phyloP scores from a whole-genome alignment of 2,888 invertebrate species.

The Uropetala carovei region DNA sequence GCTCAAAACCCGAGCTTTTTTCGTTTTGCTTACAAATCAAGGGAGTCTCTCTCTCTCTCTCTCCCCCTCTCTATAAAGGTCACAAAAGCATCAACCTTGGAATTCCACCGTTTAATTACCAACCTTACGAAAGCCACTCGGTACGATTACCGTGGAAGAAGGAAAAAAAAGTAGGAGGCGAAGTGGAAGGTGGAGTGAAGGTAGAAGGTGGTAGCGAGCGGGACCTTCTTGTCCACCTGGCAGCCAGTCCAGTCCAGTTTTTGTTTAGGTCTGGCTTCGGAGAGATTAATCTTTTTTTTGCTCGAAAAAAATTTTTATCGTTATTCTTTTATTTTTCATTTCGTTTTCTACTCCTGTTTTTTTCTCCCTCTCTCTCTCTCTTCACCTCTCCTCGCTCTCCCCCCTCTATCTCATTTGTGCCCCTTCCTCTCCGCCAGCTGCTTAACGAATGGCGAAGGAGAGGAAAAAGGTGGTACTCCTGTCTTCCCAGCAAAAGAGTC shows the following conservation, averaged over 20 bases:
- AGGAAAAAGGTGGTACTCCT: neutral
- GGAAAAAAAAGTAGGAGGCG: neutral
- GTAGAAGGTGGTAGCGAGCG: neutral
- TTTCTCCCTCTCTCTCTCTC: neutral
- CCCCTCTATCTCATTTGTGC: neutral
- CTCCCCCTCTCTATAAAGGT: neutral
- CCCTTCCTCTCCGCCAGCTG: neutral
- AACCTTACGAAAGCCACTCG: neutral
- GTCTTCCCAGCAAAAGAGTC: too few species aligned
- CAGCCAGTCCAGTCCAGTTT: neutral
- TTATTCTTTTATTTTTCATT: neutral
- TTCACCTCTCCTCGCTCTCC: too few species aligned
- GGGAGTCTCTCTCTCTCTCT: too few species aligned
- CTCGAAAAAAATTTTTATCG: neutral
- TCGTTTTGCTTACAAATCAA: neutral
- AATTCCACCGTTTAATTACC: conserved; percentile 50
- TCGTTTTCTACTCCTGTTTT: neutral
- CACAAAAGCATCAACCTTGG: conserved; percentile 5
- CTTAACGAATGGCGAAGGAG: conserved; percentile 1
- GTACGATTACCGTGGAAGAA: neutral
- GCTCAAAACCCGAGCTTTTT: neutral
- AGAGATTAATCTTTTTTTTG: neutral
- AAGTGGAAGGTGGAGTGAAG: neutral
- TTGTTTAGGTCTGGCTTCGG: neutral
- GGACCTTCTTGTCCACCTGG: neutral